Conservation (phyloP, 2,888 invertebrate genomes). For the Pseudoips prasinana region DNA sequence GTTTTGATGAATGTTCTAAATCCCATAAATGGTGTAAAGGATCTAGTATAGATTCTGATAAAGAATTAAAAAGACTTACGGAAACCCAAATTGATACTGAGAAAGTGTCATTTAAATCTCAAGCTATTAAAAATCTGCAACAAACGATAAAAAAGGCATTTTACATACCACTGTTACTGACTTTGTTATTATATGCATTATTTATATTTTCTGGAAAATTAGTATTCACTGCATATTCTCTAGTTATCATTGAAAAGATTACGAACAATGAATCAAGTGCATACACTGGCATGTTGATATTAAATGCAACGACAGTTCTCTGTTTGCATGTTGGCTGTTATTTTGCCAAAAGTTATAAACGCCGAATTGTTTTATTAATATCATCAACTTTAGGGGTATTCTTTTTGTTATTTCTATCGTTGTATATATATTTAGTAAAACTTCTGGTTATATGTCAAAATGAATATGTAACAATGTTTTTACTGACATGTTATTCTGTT, state of each 20-base stretch:
- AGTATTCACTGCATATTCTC: slow-evolving; percentile 29
- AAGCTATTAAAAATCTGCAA: slow-evolving; percentile 1
- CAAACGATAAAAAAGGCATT: slow-evolving; percentile 4
- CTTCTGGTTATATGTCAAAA: no score
- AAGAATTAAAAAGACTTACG: slow-evolving; percentile 31
- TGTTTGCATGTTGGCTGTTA: slow-evolving; percentile 40
- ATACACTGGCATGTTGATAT: slow-evolving; percentile 42
- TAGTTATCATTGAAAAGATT: slow-evolving; percentile 41
- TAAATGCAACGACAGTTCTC: slow-evolving; percentile 41
- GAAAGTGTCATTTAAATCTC: slow-evolving; percentile 9
- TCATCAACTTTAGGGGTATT: no score
- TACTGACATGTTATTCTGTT: slow-evolving; percentile 16
- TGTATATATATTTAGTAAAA: no score
- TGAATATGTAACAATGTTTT: slow-evolving; percentile 10
- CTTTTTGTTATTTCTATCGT: no score
- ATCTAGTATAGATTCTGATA: no score
- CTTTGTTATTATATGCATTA: slow-evolving; percentile 4
- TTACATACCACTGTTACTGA: slow-evolving; percentile 15
- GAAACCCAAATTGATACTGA: slow-evolving; percentile 25
- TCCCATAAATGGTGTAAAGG: no score
- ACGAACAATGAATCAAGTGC: slow-evolving; percentile 31
- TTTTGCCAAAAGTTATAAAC: slow-evolving; percentile 26
- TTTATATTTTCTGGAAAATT: slow-evolving; percentile 19
- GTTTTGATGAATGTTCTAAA: slow-evolving; percentile 13
- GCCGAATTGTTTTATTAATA: no score